Percentiles rank a stretch among this genome's conserved stretches.
Conservation (phyloP, 2,113 vertebrate genomes). For the Sander lucioperca region DNA sequence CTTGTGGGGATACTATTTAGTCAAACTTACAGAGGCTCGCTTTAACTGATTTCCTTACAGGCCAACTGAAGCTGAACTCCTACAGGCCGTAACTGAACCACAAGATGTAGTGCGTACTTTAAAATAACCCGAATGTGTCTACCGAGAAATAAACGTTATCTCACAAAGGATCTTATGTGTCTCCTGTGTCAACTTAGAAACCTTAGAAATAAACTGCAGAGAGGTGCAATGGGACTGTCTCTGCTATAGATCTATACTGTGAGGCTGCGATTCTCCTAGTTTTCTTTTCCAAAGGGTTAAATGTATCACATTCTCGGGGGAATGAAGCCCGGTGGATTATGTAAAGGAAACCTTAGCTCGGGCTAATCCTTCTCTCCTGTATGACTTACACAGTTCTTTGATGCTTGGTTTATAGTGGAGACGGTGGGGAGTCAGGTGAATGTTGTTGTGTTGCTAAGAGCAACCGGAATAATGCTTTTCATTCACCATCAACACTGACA, state of each 20-base stretch:
- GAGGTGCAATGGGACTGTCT: neutral
- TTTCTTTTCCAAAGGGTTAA: conserved; percentile 42
- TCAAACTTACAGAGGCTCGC: neutral
- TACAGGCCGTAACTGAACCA: neutral
- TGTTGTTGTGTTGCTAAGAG: neutral
- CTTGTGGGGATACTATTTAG: no score
- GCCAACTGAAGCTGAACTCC: neutral
- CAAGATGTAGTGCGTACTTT: neutral
- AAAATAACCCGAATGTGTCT: neutral
- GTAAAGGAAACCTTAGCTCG: conserved; percentile 46
- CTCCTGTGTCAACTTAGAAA: conserved; percentile 1
- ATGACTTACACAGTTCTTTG: conserved; percentile 43
- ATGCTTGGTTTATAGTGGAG: conserved; percentile 28
- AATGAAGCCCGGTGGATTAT: conserved; percentile 62
- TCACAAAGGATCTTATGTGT: conserved; percentile 7
- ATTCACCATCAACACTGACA: neutral
- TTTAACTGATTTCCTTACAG: neutral
- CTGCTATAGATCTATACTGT: neutral
- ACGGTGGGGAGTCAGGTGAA: conserved; percentile 38
- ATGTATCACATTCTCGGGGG: conserved; percentile 49
- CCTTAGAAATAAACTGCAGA: neutral
- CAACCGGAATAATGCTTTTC: neutral
- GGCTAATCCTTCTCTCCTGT: conserved; percentile 58
- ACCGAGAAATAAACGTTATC: neutral
- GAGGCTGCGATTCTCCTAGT: neutral